These are phyloP conservation scores for Echeneis naucrates DNA, from an alignment of 2,797 vertebrate species.

Conservation along the genomic window DNA sequence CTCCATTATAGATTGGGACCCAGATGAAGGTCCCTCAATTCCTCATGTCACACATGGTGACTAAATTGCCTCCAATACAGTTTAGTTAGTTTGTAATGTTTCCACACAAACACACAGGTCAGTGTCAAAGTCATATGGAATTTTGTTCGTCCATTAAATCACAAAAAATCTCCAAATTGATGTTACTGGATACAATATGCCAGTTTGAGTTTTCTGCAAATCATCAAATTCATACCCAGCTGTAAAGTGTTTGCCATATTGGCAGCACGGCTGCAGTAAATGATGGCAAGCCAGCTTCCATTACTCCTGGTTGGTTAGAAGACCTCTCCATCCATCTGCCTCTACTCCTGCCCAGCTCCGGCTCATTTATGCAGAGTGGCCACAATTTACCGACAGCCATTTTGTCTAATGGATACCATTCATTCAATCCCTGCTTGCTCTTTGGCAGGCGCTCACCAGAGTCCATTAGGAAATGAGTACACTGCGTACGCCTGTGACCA, in stretches of 20 bases:
- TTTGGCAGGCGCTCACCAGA: constrained; percentile 70
- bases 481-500: constrained; percentile 46
- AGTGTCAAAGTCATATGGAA: constrained; percentile 7
- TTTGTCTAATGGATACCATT: constrained; percentile 81
- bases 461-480: constrained; percentile 85
- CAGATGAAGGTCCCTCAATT: constrained; percentile 43
- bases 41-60: constrained; percentile 33
- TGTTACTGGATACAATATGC: constrained; percentile 5
- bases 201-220: constrained; percentile 30
- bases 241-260: constrained; percentile 43
- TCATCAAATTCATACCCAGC: constrained; percentile 49
- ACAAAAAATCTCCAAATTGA: neutral
- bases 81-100: neutral
- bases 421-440: constrained; percentile 73
- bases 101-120: neutral
- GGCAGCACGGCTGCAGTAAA: constrained; percentile 43
- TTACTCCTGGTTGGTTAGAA: constrained; percentile 44
- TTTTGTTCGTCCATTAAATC: neutral
- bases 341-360: constrained; percentile 18
- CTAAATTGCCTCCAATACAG: constrained; percentile 3
- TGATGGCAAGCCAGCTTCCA: constrained; percentile 38
- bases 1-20: constrained; percentile 49
- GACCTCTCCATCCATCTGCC: constrained; percentile 57
- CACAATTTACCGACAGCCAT: constrained; percentile 78
- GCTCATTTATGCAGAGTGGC: constrained; percentile 69